Evolutionary conservation across 2,797 vertebrate species (phyloP).

Genomic region (Myotis planiceps): DNA sequence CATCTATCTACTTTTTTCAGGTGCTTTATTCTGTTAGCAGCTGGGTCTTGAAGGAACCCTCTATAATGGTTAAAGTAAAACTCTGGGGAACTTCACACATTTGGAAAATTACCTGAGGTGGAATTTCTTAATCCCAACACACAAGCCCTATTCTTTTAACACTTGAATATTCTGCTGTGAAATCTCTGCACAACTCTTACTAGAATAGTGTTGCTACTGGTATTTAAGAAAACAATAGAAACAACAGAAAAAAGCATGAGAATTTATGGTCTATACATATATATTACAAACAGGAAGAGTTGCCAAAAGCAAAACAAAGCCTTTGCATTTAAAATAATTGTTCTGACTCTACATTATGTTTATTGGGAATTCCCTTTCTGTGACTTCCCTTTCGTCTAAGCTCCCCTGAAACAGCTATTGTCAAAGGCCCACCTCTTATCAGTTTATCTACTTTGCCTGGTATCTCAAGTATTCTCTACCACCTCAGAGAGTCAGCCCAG

Average conservation of each 20-base stretch:
- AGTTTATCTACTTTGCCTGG: background rate
- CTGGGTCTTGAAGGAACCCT: background rate
- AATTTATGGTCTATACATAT: background rate
- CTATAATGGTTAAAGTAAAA: background rate
- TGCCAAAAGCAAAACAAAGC: background rate
- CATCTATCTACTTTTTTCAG: background rate
- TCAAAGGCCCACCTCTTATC: background rate
- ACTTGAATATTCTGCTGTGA: background rate
- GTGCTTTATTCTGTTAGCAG: background rate
- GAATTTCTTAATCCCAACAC: constrained; percentile 12
- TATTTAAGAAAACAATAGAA: constrained; percentile 33
- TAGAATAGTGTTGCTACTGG: background rate
- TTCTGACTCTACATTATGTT: background rate
- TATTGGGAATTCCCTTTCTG: background rate
- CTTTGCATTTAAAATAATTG: background rate
- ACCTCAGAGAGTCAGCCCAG: background rate
- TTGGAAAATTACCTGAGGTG: background rate
- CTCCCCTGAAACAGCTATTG: background rate
- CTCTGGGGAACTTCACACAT: background rate
- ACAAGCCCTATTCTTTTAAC: background rate
- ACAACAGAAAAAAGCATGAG: background rate
- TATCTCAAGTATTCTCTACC: background rate
- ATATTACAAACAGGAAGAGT: background rate
- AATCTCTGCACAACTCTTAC: background rate
- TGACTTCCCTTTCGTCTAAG: background rate